A percentile compares a stretch with the other conserved stretches of the same genome.
Evolutionary conservation across 2,113 vertebrate genomes (phyloP).

Genomic region (Lamprologus sp.): DNA sequence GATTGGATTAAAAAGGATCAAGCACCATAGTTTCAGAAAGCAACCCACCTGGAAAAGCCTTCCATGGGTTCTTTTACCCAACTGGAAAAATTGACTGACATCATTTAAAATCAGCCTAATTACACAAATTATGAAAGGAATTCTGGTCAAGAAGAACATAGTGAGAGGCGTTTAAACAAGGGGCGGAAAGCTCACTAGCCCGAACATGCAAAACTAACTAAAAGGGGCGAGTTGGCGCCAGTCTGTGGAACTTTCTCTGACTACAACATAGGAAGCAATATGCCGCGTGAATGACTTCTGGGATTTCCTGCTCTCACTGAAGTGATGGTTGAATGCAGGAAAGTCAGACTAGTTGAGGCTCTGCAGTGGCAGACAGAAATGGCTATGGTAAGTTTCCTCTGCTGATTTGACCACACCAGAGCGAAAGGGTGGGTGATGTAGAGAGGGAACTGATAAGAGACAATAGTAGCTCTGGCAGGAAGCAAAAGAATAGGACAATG

Average conservation of each 20-base stretch:
- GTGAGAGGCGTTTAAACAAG: background rate
- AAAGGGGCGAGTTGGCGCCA: slow-evolving; percentile 36
- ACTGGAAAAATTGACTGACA: slow-evolving; percentile 49
- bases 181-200: background rate
- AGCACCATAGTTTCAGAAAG: slow-evolving; percentile 30
- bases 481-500: slow-evolving; percentile 48
- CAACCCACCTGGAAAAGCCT: slow-evolving; percentile 29
- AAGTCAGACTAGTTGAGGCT: background rate
- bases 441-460: slow-evolving; percentile 16
- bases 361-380: background rate
- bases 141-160: background rate
- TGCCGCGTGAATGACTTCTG: slow-evolving; percentile 62
- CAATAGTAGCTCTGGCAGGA: slow-evolving; percentile 40
- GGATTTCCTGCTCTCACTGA: slow-evolving; percentile 70
- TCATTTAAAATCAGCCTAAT: slow-evolving; percentile 61
- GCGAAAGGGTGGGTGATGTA: slow-evolving; percentile 1
- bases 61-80: slow-evolving; percentile 16
- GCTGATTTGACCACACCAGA: background rate
- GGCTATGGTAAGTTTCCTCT: background rate
- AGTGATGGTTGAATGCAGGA: slow-evolving; percentile 54
- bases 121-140: slow-evolving; percentile 39
- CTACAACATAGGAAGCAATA: slow-evolving; percentile 72
- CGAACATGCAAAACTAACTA: slow-evolving; percentile 19
- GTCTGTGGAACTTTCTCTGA: slow-evolving; percentile 51
- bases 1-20: slow-evolving; percentile 60